A percentile compares a stretch with the other conserved stretches of the same genome.
phyloP scores from a whole-genome alignment of 2,888 invertebrate species.

The Eupelmus urozonus region DNA sequence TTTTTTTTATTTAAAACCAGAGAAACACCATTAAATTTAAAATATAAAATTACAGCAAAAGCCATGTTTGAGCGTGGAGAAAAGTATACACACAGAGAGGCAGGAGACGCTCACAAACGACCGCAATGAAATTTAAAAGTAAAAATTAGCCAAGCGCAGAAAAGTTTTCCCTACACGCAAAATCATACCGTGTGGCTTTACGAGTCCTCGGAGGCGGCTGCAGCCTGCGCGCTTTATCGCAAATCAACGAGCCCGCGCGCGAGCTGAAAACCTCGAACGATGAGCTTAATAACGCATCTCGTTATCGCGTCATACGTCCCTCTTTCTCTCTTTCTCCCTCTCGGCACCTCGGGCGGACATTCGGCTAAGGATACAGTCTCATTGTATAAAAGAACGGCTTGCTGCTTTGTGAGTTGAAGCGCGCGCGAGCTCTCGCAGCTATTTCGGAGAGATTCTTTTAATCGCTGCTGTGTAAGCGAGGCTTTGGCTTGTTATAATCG shows the following conservation, averaged over 20 bases:
- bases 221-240: constrained; percentile 33
- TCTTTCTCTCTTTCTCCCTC: constrained; percentile 15
- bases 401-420: background rate
- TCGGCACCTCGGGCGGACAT: constrained; percentile 6
- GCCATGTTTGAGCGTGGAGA: background rate
- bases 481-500: constrained; percentile 20
- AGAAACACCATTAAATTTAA: background rate
- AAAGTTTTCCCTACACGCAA: background rate
- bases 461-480: constrained; percentile 8
- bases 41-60: background rate
- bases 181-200: background rate
- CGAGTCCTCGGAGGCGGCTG: constrained; percentile 11
- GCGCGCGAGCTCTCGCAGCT: background rate
- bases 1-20: no score
- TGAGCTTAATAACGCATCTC: constrained; percentile 50
- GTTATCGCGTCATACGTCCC: constrained; percentile 47
- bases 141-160: background rate
- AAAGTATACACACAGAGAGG: background rate
- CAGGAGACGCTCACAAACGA: background rate
- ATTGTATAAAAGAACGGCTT: background rate
- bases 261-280: background rate
- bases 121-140: background rate
- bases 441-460: constrained; percentile 27
- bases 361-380: background rate
- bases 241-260: constrained; percentile 17